Evolutionary conservation across 2,113 vertebrate genomes (phyloP), one percentile per base, ranked within the genome.

Genomic region (Labeo rohita): DNA sequence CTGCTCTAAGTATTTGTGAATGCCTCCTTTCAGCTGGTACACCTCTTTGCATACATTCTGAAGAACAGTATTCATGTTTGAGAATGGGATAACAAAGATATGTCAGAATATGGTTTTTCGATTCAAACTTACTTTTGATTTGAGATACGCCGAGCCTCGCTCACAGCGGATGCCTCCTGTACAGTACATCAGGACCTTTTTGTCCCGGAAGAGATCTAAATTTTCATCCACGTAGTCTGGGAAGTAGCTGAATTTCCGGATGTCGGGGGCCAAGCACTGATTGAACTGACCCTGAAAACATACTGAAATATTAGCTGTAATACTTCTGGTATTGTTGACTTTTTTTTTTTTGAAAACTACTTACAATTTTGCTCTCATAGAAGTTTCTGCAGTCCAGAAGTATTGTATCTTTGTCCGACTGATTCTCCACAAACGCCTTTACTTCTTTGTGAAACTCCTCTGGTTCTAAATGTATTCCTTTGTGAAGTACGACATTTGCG

Each of bases 231-330:
- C 52, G 0, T 99, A 99, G 90, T 95, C 96, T 3, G 98, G 98
- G 89, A 99, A 99, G 90, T 99, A 99, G 94, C 98, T 99, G 95
- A 99, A 99, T 89, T 99, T 99, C 61, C 98, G 96, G 92, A 99
- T 99, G 93, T 99, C 93, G 21, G 98, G 98, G 43, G 98, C 98
- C 91, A 99, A 89, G 89, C 96, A 98, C 10, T 93, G 95, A 92
- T 93, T 95, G 86, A 99, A 99, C 85, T 95, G 96, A 0, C 98
- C 98, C 98, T 99, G 88, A 11, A 23, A 59, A 82, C 45, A 77
- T 52, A 13, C 23, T 9, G 7, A 45, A 18, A 43, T 65, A 36
- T 80, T 23, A 59, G 21, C 6, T 7, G 11, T 61, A 79, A 43
- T 39, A 12, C 36, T 63, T 12, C 50, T 63, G 18, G 6, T 4